Conservation (phyloP, 1,140 invertebrate species). For the Wiebesia pumilae region DNA sequence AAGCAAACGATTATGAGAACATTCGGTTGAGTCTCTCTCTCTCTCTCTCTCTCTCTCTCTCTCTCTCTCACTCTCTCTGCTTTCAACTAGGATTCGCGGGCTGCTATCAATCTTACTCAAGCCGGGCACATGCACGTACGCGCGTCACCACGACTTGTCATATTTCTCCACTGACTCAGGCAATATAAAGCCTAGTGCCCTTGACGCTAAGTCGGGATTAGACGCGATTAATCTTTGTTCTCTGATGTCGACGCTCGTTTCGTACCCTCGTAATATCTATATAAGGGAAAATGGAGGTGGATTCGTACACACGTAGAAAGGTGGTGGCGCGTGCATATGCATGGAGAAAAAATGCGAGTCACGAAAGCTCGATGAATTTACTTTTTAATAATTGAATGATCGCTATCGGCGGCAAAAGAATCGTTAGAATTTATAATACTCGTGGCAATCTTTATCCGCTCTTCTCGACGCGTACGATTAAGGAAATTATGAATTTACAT, state of each 20-base stretch:
- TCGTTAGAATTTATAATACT: constrained; percentile 26
- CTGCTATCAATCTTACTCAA: constrained; percentile 46
- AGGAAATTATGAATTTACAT: constrained; percentile 50
- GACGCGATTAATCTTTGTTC: constrained; percentile 57
- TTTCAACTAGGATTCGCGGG: not conserved
- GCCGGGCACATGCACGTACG: not conserved
- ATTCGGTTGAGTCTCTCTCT: not conserved
- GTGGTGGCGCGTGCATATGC: not conserved
- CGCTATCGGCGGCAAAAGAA: constrained; percentile 14
- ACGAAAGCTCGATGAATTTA: constrained; percentile 55
- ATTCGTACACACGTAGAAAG: not conserved
- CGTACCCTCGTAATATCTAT: not conserved
- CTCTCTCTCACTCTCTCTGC: not conserved
- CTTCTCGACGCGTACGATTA: constrained; percentile 7
- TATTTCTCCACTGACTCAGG: constrained; percentile 38
- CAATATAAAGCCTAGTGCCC: constrained; percentile 50
- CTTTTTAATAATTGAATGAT: constrained; percentile 54
- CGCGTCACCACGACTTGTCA: constrained; percentile 17
- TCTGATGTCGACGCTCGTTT: constrained; percentile 23
- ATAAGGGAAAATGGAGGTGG: not conserved
- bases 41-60: not conserved
- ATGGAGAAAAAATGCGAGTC: constrained; percentile 46
- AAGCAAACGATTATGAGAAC: not conserved
- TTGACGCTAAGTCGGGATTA: constrained; percentile 51
- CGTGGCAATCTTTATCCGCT: not conserved